A percentile compares a stretch with the other conserved stretches of the same genome.
These are phyloP conservation scores for Anableps anableps DNA, from an alignment of 2,797 vertebrate species.

Conservation along the genomic window DNA sequence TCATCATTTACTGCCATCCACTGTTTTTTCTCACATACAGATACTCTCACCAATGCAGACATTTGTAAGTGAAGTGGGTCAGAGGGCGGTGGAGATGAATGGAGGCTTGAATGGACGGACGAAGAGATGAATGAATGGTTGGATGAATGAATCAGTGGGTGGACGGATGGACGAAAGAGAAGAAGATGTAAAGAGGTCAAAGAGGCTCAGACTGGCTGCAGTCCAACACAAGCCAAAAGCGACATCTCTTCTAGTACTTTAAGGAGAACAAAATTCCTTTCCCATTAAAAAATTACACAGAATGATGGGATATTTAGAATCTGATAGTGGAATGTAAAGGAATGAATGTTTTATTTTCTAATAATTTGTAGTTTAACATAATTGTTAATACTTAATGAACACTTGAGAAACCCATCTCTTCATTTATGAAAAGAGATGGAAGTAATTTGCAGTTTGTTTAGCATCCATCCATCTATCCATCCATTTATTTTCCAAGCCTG, in stretches of 20 bases:
- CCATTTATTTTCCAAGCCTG: background rate
- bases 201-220: conserved; percentile 63
- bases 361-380: background rate
- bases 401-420: background rate
- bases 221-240: conserved; percentile 43
- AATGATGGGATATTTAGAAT: no score
- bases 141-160: conserved; percentile 58
- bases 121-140: conserved; percentile 68
- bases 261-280: conserved; percentile 6
- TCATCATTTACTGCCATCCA: conserved; percentile 31
- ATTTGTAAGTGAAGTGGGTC: conserved; percentile 77
- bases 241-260: conserved; percentile 28
- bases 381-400: background rate
- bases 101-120: conserved; percentile 61
- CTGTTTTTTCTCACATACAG: conserved; percentile 30
- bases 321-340: background rate
- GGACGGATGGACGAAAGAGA: conserved; percentile 56
- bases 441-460: background rate
- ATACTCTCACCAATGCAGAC: conserved; percentile 56
- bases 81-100: conserved; percentile 71
- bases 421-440: background rate
- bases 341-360: background rate
- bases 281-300: background rate
- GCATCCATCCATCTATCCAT: background rate
- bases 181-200: conserved; percentile 77